phyloP scores from a whole-genome alignment of 2,113 vertebrate species.

The Apistogramma diplotaenia region DNA sequence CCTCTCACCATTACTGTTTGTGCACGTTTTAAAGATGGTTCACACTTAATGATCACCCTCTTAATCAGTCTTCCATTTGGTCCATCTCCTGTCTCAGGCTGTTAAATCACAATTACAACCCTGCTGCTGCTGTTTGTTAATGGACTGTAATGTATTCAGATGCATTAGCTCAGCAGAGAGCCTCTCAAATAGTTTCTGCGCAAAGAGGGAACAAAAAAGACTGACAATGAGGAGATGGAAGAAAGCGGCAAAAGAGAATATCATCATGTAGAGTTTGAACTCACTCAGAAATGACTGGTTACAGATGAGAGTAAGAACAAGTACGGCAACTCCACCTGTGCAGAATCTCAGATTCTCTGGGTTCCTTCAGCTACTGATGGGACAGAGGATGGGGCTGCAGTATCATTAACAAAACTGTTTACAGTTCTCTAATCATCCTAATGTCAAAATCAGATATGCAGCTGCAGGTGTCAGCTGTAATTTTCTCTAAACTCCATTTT shows the following conservation, averaged over 20 bases:
- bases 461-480: not conserved
- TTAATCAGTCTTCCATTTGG: slow-evolving; percentile 47
- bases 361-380: slow-evolving; percentile 19
- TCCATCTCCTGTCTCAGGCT: slow-evolving; percentile 19
- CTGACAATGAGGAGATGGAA: not conserved
- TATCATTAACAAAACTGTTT: slow-evolving; percentile 45
- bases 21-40: slow-evolving; percentile 11
- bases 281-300: not conserved
- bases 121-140: slow-evolving; percentile 47
- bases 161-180: slow-evolving; percentile 36
- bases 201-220: not conserved
- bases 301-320: not conserved
- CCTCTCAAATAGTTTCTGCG: slow-evolving; percentile 1
- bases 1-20: not conserved
- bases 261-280: not conserved
- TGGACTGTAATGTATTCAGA: slow-evolving; percentile 31
- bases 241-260: not conserved
- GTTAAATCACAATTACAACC: slow-evolving; percentile 56
- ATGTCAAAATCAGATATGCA: slow-evolving; percentile 26
- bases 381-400: slow-evolving; percentile 20
- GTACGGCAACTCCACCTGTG: not conserved
- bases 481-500: not conserved
- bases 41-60: slow-evolving; percentile 24
- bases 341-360: not conserved
- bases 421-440: slow-evolving; percentile 36